These are phyloP conservation scores for Ectropis grisescens DNA, from an alignment of 1,140 invertebrate genomes.

Conservation along the genomic window DNA sequence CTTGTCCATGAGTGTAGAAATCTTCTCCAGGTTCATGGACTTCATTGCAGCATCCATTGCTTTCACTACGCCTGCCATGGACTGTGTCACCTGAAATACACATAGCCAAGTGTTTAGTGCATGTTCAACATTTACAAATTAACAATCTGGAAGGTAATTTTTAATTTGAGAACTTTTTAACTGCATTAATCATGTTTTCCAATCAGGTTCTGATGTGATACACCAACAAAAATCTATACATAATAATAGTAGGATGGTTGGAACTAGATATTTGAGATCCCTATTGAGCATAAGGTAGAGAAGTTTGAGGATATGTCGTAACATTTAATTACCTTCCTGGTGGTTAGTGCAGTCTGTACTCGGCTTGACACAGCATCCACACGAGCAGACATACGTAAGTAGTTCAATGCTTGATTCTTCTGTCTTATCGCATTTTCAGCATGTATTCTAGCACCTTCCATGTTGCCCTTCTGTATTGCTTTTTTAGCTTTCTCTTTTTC, in stretches of 20 bases:
- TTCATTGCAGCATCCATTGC: constrained; percentile 99
- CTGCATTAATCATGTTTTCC: too few species aligned
- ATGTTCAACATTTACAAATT: too few species aligned
- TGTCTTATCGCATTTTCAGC: constrained; percentile 99
- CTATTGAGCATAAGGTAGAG: too few species aligned
- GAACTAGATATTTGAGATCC: too few species aligned
- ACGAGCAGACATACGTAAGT: constrained; percentile 96
- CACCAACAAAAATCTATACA: too few species aligned
- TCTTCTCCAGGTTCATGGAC: constrained; percentile 99
- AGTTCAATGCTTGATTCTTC: constrained; percentile 98
- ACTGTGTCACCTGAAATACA: constrained; percentile 83
- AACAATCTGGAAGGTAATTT: too few species aligned
- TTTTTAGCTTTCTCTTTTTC: constrained; percentile 98
- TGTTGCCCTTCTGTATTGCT: constrained; percentile 97
- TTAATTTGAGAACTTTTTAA: too few species aligned
- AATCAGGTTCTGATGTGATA: too few species aligned
- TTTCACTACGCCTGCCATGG: constrained; percentile 96
- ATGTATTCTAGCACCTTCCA: constrained; percentile 98
- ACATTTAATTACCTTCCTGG: constrained; percentile 83
- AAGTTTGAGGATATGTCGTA: too few species aligned
- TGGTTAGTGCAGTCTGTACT: constrained; percentile 96
- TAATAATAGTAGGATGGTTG: too few species aligned
- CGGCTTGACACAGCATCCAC: constrained; percentile 98
- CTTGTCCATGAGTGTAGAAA: constrained; percentile 98
- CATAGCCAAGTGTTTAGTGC: too few species aligned